Percentiles rank a stretch among this genome's conserved stretches.
phyloP scores from a whole-genome alignment of 2,888 invertebrate species.

The Andrena minutula region DNA sequence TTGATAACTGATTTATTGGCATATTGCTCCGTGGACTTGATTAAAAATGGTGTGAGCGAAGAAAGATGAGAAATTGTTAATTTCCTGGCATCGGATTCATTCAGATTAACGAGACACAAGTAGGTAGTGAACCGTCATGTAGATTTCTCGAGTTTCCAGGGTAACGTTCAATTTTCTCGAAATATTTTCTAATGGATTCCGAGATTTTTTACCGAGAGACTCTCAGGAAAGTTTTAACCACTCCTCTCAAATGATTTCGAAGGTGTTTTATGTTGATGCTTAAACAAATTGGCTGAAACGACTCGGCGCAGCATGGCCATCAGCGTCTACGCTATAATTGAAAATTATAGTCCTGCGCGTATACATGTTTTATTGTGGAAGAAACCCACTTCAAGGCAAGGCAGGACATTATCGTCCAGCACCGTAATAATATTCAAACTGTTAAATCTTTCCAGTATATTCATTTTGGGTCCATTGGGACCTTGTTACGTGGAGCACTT shows the following conservation, averaged over 20 bases:
- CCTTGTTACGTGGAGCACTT: too few relatives aligned
- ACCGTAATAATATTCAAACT: slow-evolving; percentile 35
- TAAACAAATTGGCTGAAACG: slow-evolving; percentile 39
- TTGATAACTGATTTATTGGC: too few relatives aligned
- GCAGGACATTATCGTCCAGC: slow-evolving; percentile 35
- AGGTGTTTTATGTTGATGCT: slow-evolving; percentile 36
- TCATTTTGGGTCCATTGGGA: neutral
- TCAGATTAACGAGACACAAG: too few relatives aligned
- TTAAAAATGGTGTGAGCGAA: too few relatives aligned
- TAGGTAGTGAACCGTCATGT: too few relatives aligned
- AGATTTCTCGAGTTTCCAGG: neutral
- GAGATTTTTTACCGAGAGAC: neutral
- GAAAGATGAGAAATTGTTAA: too few relatives aligned
- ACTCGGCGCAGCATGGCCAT: slow-evolving; percentile 31
- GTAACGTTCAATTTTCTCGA: neutral
- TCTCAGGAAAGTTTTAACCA: slow-evolving; percentile 1
- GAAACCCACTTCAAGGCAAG: slow-evolving; percentile 19
- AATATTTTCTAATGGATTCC: neutral
- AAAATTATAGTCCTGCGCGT: slow-evolving; percentile 47
- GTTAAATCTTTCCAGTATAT: slow-evolving; percentile 20
- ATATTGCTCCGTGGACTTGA: too few relatives aligned
- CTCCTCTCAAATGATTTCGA: slow-evolving; percentile 13
- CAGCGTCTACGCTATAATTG: slow-evolving; percentile 54
- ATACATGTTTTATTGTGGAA: slow-evolving; percentile 33
- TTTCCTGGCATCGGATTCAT: too few relatives aligned